Evolutionary conservation across 2,888 invertebrate genomes (phyloP).

Genomic region (Muschampia plurimacula): DNA sequence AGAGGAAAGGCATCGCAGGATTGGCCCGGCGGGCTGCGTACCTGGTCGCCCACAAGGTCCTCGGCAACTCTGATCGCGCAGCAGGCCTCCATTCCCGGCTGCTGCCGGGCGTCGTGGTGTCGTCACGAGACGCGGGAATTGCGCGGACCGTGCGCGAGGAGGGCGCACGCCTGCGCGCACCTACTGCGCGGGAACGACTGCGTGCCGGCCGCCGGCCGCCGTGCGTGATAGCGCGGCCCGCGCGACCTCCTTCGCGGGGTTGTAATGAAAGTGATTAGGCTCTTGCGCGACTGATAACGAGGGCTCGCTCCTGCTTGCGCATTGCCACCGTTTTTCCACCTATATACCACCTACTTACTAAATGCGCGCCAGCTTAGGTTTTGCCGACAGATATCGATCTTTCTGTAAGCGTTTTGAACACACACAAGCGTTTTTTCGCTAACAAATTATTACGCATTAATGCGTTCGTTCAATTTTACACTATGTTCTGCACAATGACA

Average conservation of each 20-base stretch:
- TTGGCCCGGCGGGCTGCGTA: conserved; percentile 51
- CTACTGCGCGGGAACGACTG: conserved; percentile 53
- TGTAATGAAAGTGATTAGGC: conserved; percentile 82
- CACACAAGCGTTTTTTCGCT: too few species aligned
- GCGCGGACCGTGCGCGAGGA: conserved; percentile 45
- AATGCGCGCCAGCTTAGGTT: conserved; percentile 10
- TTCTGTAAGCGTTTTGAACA: conserved; percentile 3
- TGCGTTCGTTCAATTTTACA: not conserved
- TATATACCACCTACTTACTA: conserved; percentile 1
- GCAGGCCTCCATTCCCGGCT: conserved; percentile 83
- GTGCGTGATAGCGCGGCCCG: conserved; percentile 63
- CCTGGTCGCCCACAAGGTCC: conserved; percentile 84
- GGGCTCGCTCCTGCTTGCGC: conserved; percentile 55
- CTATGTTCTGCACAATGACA: not conserved
- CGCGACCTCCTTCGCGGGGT: conserved; percentile 76
- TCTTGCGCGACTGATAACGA: conserved; percentile 80
- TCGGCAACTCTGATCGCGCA: conserved; percentile 77
- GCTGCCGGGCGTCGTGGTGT: conserved; percentile 65
- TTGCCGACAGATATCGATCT: conserved; percentile 11
- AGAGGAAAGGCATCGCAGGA: conserved; percentile 22
- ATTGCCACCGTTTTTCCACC: conserved; percentile 33
- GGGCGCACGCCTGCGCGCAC: conserved; percentile 56
- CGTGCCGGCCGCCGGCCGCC: conserved; percentile 45
- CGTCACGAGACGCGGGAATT: conserved; percentile 48
- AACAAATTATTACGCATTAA: not conserved